Base-by-base conservation (phyloP, 2,797 vertebrate genomes). In the Hoplostethus mediterraneus region DNA sequence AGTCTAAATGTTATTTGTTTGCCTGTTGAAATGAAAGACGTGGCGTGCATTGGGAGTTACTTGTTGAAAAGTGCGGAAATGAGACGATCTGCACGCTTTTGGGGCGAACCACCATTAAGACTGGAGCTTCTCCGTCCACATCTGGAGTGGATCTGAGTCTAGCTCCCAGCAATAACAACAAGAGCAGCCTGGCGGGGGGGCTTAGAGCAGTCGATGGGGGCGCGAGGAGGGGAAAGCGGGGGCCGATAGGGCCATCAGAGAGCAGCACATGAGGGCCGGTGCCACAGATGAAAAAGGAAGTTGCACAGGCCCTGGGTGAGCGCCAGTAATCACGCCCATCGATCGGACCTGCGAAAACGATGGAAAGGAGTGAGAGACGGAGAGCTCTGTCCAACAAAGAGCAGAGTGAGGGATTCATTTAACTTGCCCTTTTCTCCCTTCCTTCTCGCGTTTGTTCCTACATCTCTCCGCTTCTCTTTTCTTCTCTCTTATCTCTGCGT, bases 241-340 rank as follows among this genome's bases (percentile, higher is more conserved):
- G 73, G 67, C 48, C 73, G 30, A 2, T 14, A 17, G 70, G 9
- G 6, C 47, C 54, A 48, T 68, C 44, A 56, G 58, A 79, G 65
- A 77, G 54, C 48, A 40, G 63, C 79, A 64, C 40, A 31, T 75
- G 73, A 56, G 81, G 55, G 47, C 52, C 9, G 5, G 67, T 62
- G 76, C 75, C 74, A 73, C 82, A 80, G 83, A 84, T 86, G 76
- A 82, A 84, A 89, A 84, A 83, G 79, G 75, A 88, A 84, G 84
- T 21, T 77, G 77, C 56, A 66, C 40, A 21, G 67, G 67, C 69
- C 73, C 71, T 81, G 75, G 72, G 73, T 82, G 78, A 59, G 73
- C 67, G 42, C 71, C 71, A 69, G 76, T 90, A 91, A 91, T 90
- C 81, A 83, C 69, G 70, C 13, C 57, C 64, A 90, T 89, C 62